Percentiles rank a stretch among this genome's conserved stretches.
Conservation (phyloP, 2,113 vertebrate species). For the Steatornis caripensis region DNA sequence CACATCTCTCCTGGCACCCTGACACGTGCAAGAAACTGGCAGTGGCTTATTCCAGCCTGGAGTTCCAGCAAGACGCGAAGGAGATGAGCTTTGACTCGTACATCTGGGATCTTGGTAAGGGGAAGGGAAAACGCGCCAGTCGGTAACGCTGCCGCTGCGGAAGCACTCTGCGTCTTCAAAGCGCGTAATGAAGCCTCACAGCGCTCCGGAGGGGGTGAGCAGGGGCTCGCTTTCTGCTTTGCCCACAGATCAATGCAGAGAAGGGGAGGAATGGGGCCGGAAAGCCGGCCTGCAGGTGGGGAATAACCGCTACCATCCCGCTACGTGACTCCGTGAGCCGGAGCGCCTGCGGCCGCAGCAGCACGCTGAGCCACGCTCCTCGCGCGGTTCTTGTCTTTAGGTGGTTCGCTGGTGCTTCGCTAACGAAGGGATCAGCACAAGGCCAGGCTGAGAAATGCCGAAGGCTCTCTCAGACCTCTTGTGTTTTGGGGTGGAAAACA, state of each 20-base stretch:
- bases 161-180: background rate
- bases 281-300: background rate
- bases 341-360: background rate
- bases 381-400: accelerated
- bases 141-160: accelerated
- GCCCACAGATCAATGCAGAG: background rate
- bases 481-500: background rate
- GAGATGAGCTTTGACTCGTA: conserved; percentile 85
- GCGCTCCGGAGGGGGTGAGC: accelerated
- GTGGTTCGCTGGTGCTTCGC: background rate
- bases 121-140: background rate
- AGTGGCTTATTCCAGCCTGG: conserved; percentile 84
- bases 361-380: background rate
- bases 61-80: conserved; percentile 80
- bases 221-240: background rate
- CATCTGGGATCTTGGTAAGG: conserved; percentile 92
- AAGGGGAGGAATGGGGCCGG: background rate
- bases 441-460: background rate
- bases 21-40: conserved; percentile 83
- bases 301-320: background rate
- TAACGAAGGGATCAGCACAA: background rate
- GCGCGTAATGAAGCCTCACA: background rate
- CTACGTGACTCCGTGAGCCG: background rate
- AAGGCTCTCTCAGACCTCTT: background rate
- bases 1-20: conserved; percentile 89